Base-by-base conservation (phyloP, 2,113 vertebrate species). In the Suncus etruscus region DNA sequence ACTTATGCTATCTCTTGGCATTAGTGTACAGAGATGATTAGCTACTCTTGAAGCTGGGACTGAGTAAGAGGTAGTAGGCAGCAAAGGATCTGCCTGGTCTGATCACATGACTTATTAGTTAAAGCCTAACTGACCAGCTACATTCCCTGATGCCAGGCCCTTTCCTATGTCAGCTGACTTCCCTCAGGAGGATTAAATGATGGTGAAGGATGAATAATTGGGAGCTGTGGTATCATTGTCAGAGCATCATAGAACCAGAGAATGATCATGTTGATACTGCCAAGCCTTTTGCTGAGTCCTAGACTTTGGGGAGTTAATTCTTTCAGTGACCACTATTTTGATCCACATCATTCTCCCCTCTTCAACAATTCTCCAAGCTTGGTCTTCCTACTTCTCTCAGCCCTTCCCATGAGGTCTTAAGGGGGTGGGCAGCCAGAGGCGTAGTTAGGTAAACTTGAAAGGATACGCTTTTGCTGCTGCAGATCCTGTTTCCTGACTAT, bases 161-260 rank as follows among this genome's bases (percentile, higher is more conserved):
- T 73, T 82, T 73, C 70, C 58, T 81, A 66, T 15, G 70, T 74
- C 63, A 15, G 45, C 29, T 50, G 68, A 77, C 84, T 70, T 88
- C 51, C 84, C 25, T 91, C 24, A 48, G 68, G 77, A 65, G 65
- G 20, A 29, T 31, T 54, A 72, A 63, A 54, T 79, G 51, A 25
- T 82, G 83, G 20, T 29, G 54, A 15, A 6, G 1, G 69, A 75
- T 92, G 78, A 86, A 14, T 88, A 58, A 31, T 16, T 31, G 51
- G 16, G 74, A 87, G 32, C 66, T 68, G 61, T 47, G 80, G 72
- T 51, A 51, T 73, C 20, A 20, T n/a, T 81, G 39, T 80, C 54
- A 75, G 78, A 69, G 27, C 51, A 73, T 11, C 14, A 2, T 1
- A 63, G 66, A 20, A 31, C 54, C 73, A 24, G 85, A 39, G 81